A percentile compares a stretch with the other conserved stretches of the same genome.
Conservation (phyloP, 2,888 invertebrate genomes). For the Hoplodrina ambigua region DNA sequence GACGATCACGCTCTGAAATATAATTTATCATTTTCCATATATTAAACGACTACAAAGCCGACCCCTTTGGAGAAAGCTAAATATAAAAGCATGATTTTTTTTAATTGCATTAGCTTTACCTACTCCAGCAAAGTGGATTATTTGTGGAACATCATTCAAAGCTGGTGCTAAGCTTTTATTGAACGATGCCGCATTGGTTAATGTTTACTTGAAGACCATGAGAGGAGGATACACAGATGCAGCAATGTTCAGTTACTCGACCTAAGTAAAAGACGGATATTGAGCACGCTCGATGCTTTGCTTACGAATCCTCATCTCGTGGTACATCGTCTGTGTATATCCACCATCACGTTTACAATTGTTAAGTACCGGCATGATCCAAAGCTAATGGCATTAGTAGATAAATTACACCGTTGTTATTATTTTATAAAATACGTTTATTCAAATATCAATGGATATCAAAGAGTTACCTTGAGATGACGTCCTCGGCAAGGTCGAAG, state of each 20-base stretch:
- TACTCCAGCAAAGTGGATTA: constrained; percentile 49
- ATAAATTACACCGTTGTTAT: constrained; percentile 47
- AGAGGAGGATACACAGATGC: constrained; percentile 17
- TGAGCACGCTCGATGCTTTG: background rate
- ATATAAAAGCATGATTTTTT: constrained; percentile 48
- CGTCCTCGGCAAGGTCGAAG: constrained; percentile 97
- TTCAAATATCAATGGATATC: constrained; percentile 74
- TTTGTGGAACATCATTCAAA: constrained; percentile 42
- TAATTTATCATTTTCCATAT: constrained; percentile 33
- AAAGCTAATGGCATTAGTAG: constrained; percentile 62
- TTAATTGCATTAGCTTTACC: constrained; percentile 37
- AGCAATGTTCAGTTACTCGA: background rate
- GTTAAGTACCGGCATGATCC: constrained; percentile 44
- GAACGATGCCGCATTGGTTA: constrained; percentile 36
- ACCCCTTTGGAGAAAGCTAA: constrained; percentile 45
- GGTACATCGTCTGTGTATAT: constrained; percentile 10
- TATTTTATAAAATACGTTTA: constrained; percentile 54
- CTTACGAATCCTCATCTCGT: constrained; percentile 24
- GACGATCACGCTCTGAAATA: constrained; percentile 93
- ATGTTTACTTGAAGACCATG: constrained; percentile 1
- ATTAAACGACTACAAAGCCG: constrained; percentile 16
- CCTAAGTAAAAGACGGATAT: background rate
- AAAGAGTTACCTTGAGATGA: constrained; percentile 96
- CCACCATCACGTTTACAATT: constrained; percentile 33
- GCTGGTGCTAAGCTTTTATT: constrained; percentile 53